Evolutionary conservation across 2,888 invertebrate species (phyloP).

Genomic region (Agrypnus murinus): DNA sequence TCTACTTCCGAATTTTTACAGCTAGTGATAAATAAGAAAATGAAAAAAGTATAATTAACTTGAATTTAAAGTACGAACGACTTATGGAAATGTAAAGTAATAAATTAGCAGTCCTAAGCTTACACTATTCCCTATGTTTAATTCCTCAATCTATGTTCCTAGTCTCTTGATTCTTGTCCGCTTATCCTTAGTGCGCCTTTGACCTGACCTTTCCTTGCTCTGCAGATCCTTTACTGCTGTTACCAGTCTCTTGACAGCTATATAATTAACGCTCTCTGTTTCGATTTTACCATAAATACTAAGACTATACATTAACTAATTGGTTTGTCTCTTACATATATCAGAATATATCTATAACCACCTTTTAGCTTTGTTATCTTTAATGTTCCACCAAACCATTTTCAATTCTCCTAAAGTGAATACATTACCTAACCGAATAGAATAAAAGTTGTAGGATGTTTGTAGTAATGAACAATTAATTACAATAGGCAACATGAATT

Average conservation of each 20-base stretch:
- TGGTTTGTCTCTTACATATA: constrained; percentile 5
- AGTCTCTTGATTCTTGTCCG: constrained; percentile 25
- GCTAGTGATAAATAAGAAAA: too few relatives aligned
- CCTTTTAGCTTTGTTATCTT: too few relatives aligned
- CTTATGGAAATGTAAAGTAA: too few relatives aligned
- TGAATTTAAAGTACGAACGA: too few relatives aligned
- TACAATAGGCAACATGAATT: too few relatives aligned
- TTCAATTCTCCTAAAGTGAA: too few relatives aligned
- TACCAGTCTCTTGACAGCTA: constrained; percentile 22
- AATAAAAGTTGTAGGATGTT: too few relatives aligned
- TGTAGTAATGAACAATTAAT: too few relatives aligned
- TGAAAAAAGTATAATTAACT: too few relatives aligned
- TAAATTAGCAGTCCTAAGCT: neutral
- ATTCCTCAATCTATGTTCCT: constrained; percentile 18
- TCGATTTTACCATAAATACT: constrained; percentile 15
- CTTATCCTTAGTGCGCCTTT: constrained; percentile 24
- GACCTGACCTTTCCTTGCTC: constrained; percentile 24
- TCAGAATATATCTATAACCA: neutral
- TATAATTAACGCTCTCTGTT: constrained; percentile 17
- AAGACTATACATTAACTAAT: constrained; percentile 13
- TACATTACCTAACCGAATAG: too few relatives aligned
- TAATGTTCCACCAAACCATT: too few relatives aligned
- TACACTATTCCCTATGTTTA: neutral
- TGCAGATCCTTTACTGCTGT: constrained; percentile 19
- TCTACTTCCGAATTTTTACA: too few relatives aligned